Conservation (phyloP, 2,888 invertebrate genomes). For the Ophion costatus region DNA sequence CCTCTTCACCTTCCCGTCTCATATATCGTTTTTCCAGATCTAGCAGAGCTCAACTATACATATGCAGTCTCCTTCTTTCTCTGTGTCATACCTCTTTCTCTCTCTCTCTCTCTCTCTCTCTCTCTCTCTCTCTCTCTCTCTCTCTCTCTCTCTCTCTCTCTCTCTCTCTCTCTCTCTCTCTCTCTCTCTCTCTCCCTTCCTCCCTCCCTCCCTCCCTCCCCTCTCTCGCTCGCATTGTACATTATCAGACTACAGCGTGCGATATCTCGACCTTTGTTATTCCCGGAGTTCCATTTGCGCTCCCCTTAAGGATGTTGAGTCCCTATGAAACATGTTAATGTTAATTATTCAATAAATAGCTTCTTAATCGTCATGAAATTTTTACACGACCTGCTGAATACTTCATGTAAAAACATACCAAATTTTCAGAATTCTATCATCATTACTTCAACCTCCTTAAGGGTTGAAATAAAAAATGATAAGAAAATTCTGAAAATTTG, state of each 20-base stretch:
- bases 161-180: slow-evolving; percentile 65
- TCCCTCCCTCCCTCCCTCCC: background rate
- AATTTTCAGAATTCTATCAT: no score
- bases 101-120: background rate
- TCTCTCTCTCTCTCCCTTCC: slow-evolving; percentile 27
- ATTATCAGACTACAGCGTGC: slow-evolving; percentile 35
- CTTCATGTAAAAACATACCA: no score
- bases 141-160: background rate
- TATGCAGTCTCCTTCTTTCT: slow-evolving; percentile 9
- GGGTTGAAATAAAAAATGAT: no score
- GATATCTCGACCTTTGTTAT: slow-evolving; percentile 32
- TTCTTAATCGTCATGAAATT: no score
- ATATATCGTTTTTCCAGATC: slow-evolving; percentile 54
- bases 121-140: background rate
- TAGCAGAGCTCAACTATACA: slow-evolving; percentile 1
- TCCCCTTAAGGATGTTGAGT: no score
- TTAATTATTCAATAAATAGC: no score
- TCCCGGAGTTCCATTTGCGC: slow-evolving; percentile 29
- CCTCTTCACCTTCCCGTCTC: slow-evolving; percentile 59
- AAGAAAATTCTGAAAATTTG: no score
- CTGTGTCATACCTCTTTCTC: background rate
- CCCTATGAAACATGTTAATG: no score
- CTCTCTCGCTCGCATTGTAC: slow-evolving; percentile 5
- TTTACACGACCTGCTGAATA: no score
- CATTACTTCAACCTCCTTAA: no score